A percentile compares a stretch with the other conserved stretches of the same genome.
Evolutionary conservation across 2,113 vertebrate genomes (phyloP).

Genomic region (Aplodontia rufa): DNA sequence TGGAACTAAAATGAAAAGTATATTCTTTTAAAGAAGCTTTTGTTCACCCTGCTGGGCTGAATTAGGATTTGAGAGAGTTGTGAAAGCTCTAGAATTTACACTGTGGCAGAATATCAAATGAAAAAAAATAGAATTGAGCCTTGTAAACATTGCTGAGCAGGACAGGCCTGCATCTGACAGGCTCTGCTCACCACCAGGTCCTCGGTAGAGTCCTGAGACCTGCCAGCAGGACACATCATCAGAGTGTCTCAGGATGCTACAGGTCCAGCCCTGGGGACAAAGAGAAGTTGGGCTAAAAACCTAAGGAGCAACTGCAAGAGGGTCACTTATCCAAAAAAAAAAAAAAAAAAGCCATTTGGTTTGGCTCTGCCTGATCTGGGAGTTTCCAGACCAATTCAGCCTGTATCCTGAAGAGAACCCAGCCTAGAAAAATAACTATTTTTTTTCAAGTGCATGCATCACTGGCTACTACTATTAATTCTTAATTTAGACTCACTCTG

Average conservation of each 20-base stretch:
- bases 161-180: background rate
- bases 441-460: slow-evolving; percentile 52
- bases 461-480: slow-evolving; percentile 65
- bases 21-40: slow-evolving; percentile 46
- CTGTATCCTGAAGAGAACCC: slow-evolving; percentile 61
- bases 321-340: slow-evolving; percentile 52
- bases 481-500: slow-evolving; percentile 73
- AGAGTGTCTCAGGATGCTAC: background rate
- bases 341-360: slow-evolving; percentile 55
- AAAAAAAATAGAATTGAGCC: background rate
- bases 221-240: background rate
- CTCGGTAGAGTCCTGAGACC: background rate
- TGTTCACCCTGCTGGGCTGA: background rate
- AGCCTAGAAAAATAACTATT: slow-evolving; percentile 35
- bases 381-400: slow-evolving; percentile 55
- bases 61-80: slow-evolving; percentile 30
- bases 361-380: slow-evolving; percentile 43
- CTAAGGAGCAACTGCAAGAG: background rate
- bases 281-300: background rate
- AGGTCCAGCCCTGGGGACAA: background rate
- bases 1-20: slow-evolving; percentile 16
- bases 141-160: slow-evolving; percentile 23
- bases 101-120: slow-evolving; percentile 38
- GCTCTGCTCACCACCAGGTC: no score
- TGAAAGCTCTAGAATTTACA: slow-evolving; percentile 53